These are phyloP conservation scores for Pachypanchax playfairii DNA, from an alignment of 2,113 vertebrate species.

Conservation along the genomic window DNA sequence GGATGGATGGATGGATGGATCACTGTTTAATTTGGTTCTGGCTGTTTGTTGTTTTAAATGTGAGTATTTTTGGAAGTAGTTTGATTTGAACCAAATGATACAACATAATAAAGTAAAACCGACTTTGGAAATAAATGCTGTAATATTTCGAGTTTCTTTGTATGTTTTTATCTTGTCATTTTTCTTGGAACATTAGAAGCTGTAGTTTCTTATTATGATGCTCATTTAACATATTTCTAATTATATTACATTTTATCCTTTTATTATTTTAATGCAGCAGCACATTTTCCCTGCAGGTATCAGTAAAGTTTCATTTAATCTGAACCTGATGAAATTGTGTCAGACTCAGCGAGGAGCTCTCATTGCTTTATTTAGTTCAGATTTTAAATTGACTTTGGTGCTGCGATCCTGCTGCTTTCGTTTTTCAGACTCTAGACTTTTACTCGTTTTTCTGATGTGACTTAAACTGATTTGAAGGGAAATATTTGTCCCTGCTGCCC, in stretches of 20 bases:
- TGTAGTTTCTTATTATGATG: slow-evolving; percentile 6
- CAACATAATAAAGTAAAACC: too few relatives aligned
- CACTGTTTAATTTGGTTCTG: too few relatives aligned
- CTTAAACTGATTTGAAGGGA: slow-evolving; percentile 19
- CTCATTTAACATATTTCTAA: slow-evolving; percentile 57
- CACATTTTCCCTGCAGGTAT: slow-evolving; percentile 58
- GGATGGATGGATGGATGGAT: too few relatives aligned
- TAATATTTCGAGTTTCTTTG: not conserved
- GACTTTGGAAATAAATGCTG: too few relatives aligned
- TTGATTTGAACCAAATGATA: too few relatives aligned
- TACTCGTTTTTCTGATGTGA: slow-evolving; percentile 27
- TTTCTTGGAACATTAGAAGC: not conserved
- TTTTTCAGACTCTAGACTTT: slow-evolving; percentile 43
- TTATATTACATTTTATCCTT: slow-evolving; percentile 55
- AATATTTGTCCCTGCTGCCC: slow-evolving; percentile 20
- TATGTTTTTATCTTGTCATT: not conserved
- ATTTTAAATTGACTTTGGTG: slow-evolving; percentile 49
- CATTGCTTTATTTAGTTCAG: slow-evolving; percentile 59
- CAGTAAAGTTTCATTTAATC: slow-evolving; percentile 66
- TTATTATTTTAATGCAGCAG: slow-evolving; percentile 53
- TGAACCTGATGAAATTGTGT: slow-evolving; percentile 67
- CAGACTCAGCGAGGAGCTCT: slow-evolving; percentile 47
- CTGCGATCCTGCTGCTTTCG: slow-evolving; percentile 33
- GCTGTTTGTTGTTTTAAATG: too few relatives aligned
- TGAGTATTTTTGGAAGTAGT: too few relatives aligned